Percentiles rank a stretch among this genome's conserved stretches.
Conservation (phyloP, 1,140 invertebrate genomes). For the Grapholita molesta region DNA sequence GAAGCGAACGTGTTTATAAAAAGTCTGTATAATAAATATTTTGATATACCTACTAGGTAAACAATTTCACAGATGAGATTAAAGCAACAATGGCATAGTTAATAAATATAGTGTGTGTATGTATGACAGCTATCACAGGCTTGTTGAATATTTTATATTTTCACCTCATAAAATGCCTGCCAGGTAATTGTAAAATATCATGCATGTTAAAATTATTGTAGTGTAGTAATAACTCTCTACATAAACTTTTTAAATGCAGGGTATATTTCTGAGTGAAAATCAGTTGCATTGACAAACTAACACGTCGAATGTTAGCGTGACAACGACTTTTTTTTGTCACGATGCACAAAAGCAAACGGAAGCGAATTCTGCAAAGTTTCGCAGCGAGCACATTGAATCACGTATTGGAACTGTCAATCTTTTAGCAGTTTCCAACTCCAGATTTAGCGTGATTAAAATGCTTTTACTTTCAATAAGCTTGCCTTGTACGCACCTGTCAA, state of each 20-base stretch:
- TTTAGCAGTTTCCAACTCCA: constrained; percentile 23
- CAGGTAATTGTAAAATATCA: not conserved
- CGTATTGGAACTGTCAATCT: constrained; percentile 21
- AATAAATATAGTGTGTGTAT: too few relatives aligned
- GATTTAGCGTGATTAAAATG: not conserved
- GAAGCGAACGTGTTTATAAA: too few relatives aligned
- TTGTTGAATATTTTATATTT: not conserved
- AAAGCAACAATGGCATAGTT: too few relatives aligned
- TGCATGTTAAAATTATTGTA: not conserved
- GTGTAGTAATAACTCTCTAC: not conserved
- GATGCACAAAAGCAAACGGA: constrained; percentile 5
- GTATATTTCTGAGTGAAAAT: not conserved
- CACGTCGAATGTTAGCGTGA: not conserved
- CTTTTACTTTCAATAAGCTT: not conserved
- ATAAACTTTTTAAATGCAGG: not conserved
- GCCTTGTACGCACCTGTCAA: not conserved
- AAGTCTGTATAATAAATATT: too few relatives aligned
- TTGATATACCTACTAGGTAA: too few relatives aligned
- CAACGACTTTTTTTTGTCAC: not conserved
- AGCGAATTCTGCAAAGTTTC: not conserved
- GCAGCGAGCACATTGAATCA: constrained; percentile 3
- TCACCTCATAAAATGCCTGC: not conserved
- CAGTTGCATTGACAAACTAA: not conserved
- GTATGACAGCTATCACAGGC: not conserved
- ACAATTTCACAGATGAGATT: too few relatives aligned